phyloP scores from a whole-genome alignment of 2,797 vertebrate species.

The Hapalemur alaotrensis region DNA sequence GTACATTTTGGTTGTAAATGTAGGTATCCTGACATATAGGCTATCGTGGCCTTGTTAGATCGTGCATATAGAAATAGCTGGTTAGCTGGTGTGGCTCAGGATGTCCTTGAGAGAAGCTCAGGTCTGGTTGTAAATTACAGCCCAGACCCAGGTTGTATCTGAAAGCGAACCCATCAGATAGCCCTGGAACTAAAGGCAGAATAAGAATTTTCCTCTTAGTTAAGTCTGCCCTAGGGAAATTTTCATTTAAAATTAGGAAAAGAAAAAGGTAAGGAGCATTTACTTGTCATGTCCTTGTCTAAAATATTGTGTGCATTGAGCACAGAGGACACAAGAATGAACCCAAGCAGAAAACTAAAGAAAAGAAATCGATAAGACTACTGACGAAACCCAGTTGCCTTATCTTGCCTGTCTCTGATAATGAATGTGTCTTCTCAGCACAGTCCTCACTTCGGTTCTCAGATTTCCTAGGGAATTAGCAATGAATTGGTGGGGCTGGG shows the following conservation, averaged over 20 bases:
- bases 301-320: constrained; percentile 10
- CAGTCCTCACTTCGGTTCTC: constrained; percentile 55
- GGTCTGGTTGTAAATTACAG: neutral
- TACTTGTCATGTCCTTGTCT: constrained; percentile 3
- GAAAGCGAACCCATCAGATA: constrained; percentile 31
- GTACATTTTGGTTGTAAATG: constrained; percentile 19
- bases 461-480: constrained; percentile 43
- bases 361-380: constrained; percentile 69
- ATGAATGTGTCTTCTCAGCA: constrained; percentile 66
- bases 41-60: neutral
- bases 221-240: neutral
- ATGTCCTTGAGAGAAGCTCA: neutral
- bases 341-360: constrained; percentile 67
- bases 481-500: neutral
- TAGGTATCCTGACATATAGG: neutral
- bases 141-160: neutral
- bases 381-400: constrained; percentile 68
- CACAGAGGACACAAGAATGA: constrained; percentile 56
- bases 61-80: neutral
- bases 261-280: constrained; percentile 37
- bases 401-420: constrained; percentile 69
- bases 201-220: constrained; percentile 8
- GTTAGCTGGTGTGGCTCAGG: neutral
- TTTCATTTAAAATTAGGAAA: constrained; percentile 60
- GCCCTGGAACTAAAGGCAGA: neutral